Base-by-base conservation (phyloP, 2,113 vertebrate genomes). In the Lampris megalopsis region DNA sequence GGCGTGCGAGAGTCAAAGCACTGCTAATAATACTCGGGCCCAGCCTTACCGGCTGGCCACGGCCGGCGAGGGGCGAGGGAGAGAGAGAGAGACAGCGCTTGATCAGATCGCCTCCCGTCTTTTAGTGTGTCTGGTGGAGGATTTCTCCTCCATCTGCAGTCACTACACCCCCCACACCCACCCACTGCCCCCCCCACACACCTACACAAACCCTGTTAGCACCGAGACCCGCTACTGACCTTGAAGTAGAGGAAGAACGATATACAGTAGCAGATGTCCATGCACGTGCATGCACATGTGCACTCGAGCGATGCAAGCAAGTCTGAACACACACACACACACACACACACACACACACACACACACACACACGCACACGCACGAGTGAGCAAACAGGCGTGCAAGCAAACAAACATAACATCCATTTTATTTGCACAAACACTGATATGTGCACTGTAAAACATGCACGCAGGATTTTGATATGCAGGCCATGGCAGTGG, bases 181-280 rank as follows among this genome's bases (percentile, higher is more conserved):
- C 56, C 52, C 6, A 0, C 35, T 13, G 41, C 9, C 36, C 10
- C 43, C 42, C 45, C 53, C 66, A 37, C n/a, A 40, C 58, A 10
- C 52, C 37, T 7, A 45, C 52, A 38, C 41, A 70, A 88, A 87
- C 91, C 83, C 81, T 88, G 89, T 92, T 87, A 90, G 83, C 73
- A 73, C 80, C 78, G 73, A 81, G 78, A 85, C 78, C 86, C 75
- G 40, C 82, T 57, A 49, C 83, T 89, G 89, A 92, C 89, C 91
- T 92, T 92, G 89, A 88, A 77, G 67, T 70, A 66, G 71, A 79
- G 61, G 64, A 70, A 85, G 83, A n/a, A n/a, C n/a, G 73, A 86
- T 58, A 75, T 77, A 81, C 82, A 75, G 85, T 80, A 76, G 62
- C 68, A 65, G 81, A 84, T 64, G 67, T 69, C 80, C 40, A 1